Evolutionary conservation across 2,888 invertebrate species (phyloP).

Genomic region (Xiphydria camelus): DNA sequence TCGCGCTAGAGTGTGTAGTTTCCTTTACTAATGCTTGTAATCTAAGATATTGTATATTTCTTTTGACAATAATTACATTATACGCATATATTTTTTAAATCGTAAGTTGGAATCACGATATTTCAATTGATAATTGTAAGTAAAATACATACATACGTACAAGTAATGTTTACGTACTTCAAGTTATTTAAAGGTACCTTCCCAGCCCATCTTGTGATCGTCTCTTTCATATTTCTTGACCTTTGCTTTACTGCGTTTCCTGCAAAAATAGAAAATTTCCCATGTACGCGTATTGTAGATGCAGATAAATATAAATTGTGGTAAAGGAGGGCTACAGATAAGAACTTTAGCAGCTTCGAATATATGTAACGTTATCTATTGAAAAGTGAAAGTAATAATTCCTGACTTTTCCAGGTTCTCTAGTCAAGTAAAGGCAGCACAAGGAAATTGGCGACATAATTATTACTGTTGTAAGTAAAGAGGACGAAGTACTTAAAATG

Average conservation of each 20-base stretch:
- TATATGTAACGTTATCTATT: too few species aligned
- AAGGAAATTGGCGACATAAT: too few species aligned
- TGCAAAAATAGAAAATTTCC: slow-evolving; percentile 50
- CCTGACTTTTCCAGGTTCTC: too few species aligned
- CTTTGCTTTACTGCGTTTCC: slow-evolving; percentile 70
- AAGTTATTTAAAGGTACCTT: slow-evolving; percentile 57
- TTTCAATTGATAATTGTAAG: slow-evolving; percentile 3
- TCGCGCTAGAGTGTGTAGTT: too few species aligned
- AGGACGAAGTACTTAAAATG: too few species aligned
- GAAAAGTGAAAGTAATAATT: too few species aligned
- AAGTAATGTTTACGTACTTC: slow-evolving; percentile 7
- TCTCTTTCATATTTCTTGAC: slow-evolving; percentile 70
- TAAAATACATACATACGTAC: slow-evolving; percentile 9
- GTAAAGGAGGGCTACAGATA: too few species aligned
- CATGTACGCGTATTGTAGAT: slow-evolving; percentile 4
- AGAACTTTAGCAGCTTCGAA: too few species aligned
- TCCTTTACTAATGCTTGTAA: too few species aligned
- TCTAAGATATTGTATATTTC: too few species aligned
- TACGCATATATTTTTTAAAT: neutral
- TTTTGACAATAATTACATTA: neutral
- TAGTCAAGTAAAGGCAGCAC: too few species aligned
- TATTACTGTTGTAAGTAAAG: too few species aligned
- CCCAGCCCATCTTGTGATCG: slow-evolving; percentile 65
- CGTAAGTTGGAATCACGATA: neutral
- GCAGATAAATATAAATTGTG: slow-evolving; percentile 2